Conservation (phyloP, 2,888 invertebrate species). For the Vanessa cardui region DNA sequence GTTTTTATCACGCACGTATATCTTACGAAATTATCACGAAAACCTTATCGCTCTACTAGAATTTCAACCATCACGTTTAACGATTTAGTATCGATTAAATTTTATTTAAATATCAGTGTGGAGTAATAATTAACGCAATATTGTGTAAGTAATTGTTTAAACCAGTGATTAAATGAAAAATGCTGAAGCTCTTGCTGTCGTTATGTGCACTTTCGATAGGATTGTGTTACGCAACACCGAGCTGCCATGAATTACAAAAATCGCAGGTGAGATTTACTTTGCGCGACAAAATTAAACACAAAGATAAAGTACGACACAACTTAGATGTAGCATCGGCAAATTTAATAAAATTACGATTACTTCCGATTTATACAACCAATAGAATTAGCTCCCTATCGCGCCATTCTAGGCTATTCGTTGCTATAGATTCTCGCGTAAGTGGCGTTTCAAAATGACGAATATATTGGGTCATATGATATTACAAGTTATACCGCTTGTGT, state of each 20-base stretch:
- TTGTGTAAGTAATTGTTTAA: conserved; percentile 27
- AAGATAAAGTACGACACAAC: no score
- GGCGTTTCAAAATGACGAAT: no score
- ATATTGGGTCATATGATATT: no score
- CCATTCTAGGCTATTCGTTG: no score
- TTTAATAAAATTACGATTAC: no score
- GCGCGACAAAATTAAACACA: no score
- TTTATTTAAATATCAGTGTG: conserved; percentile 40
- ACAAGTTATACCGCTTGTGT: no score
- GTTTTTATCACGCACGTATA: conserved; percentile 13
- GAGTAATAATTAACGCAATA: conserved; percentile 21
- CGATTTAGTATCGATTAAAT: conserved; percentile 32
- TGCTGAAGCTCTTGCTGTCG: conserved; percentile 51
- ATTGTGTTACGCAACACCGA: conserved; percentile 54
- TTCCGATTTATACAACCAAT: no score
- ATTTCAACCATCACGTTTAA: conserved; percentile 42
- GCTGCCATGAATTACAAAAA: conserved; percentile 57
- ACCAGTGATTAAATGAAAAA: conserved; percentile 40
- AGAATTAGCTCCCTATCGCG: no score
- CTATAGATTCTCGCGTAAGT: no score
- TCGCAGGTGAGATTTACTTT: conserved; percentile 58
- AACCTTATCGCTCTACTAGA: conserved; percentile 33
- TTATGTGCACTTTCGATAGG: conserved; percentile 55
- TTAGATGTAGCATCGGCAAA: no score
- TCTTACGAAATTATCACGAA: conserved; percentile 25